These are phyloP conservation scores for Tretioscincus oriximinensis DNA, from an alignment of 2,113 vertebrate species.

Conservation along the genomic window DNA sequence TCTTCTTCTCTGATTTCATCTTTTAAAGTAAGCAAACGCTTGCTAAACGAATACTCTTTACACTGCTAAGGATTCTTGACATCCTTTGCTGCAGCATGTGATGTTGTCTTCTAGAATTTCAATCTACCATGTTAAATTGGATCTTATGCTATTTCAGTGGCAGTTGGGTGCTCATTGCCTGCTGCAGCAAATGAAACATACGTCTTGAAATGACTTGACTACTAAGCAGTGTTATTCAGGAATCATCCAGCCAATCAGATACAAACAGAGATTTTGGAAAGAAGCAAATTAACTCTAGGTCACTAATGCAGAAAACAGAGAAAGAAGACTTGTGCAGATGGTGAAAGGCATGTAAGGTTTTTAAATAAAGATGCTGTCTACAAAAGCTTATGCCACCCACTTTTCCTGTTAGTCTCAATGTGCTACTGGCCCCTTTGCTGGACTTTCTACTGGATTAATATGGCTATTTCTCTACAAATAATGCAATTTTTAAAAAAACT, in stretches of 20 bases:
- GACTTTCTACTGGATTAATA: too few relatives aligned
- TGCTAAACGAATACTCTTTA: neutral
- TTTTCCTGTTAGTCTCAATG: too few relatives aligned
- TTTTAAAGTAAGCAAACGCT: too few relatives aligned
- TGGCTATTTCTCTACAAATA: too few relatives aligned
- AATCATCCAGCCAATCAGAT: neutral
- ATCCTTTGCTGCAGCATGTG: neutral
- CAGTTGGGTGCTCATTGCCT: too few relatives aligned
- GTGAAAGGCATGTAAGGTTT: neutral
- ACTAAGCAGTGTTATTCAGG: neutral
- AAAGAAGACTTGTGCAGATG: neutral
- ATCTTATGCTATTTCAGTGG: neutral
- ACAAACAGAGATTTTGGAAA: neutral
- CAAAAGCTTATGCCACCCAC: too few relatives aligned
- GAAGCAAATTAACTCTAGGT: neutral
- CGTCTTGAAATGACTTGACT: neutral
- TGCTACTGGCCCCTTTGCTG: too few relatives aligned
- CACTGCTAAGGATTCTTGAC: neutral
- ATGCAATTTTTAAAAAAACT: too few relatives aligned
- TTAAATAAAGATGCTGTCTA: too few relatives aligned
- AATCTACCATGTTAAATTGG: neutral
- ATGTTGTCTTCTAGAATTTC: neutral
- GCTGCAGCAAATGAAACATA: neutral
- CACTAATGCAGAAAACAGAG: neutral
- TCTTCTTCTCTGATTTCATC: neutral